phyloP scores from a whole-genome alignment of 37 sponge, comb jelly and placozoan genomes.

The Eunapius fragilis region DNA sequence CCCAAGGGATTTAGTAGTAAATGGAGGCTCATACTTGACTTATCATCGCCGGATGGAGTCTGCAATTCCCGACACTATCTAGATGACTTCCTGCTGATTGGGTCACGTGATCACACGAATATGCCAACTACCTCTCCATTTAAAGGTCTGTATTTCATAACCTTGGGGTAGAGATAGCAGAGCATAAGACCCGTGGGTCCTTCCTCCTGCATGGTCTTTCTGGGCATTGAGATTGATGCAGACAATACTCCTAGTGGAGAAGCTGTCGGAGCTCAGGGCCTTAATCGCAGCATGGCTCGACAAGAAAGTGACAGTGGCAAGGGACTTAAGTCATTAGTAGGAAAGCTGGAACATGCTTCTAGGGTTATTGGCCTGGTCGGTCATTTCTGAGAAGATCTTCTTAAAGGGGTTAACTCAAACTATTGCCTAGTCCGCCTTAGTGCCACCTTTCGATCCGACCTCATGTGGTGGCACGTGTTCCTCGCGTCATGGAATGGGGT shows the following conservation, averaged over 20 bases:
- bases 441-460: neutral
- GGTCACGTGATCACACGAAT: neutral
- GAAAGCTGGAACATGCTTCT: neutral
- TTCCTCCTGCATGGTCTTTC: neutral
- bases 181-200: neutral
- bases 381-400: slow-evolving; percentile 6
- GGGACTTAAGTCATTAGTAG: slow-evolving; percentile 17
- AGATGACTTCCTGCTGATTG: neutral
- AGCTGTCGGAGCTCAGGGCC: slow-evolving; percentile 1
- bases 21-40: slow-evolving; percentile 16
- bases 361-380: neutral
- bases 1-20: neutral
- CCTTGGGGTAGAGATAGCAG: neutral
- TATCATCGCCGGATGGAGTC: slow-evolving; percentile 18
- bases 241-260: neutral
- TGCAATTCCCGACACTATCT: neutral
- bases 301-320: neutral
- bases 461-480: slow-evolving; percentile 22
- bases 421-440: slow-evolving; percentile 9
- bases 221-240: slow-evolving; percentile 5
- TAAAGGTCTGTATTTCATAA: neutral
- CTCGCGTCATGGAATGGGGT: slow-evolving; percentile 15
- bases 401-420: neutral
- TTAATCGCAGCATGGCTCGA: neutral
- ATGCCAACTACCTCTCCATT: neutral